Conservation (phyloP, 1,140 invertebrate species). For the Heliconius congener region DNA sequence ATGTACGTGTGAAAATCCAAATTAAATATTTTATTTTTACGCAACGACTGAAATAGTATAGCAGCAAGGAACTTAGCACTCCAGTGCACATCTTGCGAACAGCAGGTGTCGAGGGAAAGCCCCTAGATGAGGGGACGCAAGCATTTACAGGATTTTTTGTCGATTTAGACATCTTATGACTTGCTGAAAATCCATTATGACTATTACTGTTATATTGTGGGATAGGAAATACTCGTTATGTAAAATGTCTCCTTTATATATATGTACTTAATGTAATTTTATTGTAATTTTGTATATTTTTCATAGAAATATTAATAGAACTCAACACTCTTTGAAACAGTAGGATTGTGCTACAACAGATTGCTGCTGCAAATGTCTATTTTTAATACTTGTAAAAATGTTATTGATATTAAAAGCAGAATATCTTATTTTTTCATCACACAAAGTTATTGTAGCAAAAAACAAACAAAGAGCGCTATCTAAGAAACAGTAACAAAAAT, state of each 20-base stretch:
- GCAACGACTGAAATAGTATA: constrained; percentile 33
- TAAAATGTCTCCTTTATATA: not conserved
- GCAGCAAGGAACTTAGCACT: constrained; percentile 43
- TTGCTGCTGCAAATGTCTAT: no score
- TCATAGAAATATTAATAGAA: no score
- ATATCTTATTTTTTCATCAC: no score
- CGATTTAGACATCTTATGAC: constrained; percentile 49
- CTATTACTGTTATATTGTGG: constrained; percentile 29
- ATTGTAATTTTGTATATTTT: not conserved
- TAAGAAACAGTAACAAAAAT: no score
- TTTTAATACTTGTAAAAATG: no score
- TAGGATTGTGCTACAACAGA: no score
- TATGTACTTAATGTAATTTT: not conserved
- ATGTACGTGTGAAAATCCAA: constrained; percentile 16
- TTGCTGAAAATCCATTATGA: constrained; percentile 43
- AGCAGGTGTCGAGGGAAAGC: constrained; percentile 48
- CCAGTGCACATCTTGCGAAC: constrained; percentile 52
- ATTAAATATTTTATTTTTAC: constrained; percentile 25
- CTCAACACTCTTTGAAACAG: no score
- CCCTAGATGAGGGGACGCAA: constrained; percentile 38
- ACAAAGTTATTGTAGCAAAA: no score
- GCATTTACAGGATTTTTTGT: constrained; percentile 45
- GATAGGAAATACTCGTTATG: constrained; percentile 18
- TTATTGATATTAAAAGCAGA: no score
- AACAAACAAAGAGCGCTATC: no score